Percentiles rank a stretch among this genome's conserved stretches.
These are phyloP conservation scores for Callorhinus ursinus DNA, from an alignment of 2,113 vertebrate species.

Conservation along the genomic window DNA sequence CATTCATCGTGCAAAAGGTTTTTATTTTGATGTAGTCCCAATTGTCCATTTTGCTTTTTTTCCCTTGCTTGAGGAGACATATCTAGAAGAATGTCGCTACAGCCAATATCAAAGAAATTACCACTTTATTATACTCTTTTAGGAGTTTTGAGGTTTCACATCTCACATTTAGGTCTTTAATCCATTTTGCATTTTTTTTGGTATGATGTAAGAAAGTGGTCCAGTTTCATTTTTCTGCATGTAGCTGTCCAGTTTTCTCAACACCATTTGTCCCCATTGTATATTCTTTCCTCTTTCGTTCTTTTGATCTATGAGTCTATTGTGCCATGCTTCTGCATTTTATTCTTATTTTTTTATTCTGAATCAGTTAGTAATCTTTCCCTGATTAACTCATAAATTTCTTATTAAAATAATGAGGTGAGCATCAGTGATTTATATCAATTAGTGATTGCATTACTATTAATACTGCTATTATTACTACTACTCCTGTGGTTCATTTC, in stretches of 20 bases:
- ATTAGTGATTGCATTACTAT: not conserved
- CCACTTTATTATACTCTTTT: not conserved
- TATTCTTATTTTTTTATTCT: conserved; percentile 40
- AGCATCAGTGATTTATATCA: not conserved
- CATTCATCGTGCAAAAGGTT: not conserved
- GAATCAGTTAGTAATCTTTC: not conserved
- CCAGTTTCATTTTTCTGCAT: not conserved
- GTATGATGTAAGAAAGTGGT: not conserved
- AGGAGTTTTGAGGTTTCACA: not conserved
- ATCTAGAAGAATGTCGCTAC: not conserved
- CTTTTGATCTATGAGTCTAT: not conserved
- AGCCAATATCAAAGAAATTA: not conserved
- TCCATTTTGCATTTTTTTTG: not conserved
- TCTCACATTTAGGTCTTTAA: not conserved
- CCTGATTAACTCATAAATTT: not conserved
- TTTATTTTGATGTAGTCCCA: not conserved
- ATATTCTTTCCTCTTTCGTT: not conserved
- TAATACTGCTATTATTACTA: not conserved
- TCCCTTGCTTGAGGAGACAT: not conserved
- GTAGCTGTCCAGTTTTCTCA: not conserved
- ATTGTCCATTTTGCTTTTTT: not conserved
- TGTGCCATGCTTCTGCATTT: not conserved
- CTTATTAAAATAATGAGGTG: not conserved
- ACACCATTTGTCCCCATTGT: not conserved
- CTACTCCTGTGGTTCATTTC: not conserved